Percentiles rank a stretch among this genome's conserved stretches.
phyloP scores from a whole-genome alignment of 2,797 vertebrate genomes.

The Labeo calbasu region DNA sequence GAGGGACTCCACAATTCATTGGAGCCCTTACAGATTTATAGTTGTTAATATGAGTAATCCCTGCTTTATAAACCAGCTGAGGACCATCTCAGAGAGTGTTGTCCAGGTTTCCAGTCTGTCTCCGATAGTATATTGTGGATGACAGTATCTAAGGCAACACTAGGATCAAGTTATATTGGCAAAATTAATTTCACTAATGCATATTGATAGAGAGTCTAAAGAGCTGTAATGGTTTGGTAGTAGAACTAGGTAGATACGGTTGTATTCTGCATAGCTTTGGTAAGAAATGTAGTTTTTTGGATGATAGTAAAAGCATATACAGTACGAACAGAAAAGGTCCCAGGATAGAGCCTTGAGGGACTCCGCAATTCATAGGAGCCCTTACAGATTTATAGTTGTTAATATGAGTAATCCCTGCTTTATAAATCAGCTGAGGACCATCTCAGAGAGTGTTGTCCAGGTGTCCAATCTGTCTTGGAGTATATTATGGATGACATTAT shows the following conservation, averaged over 20 bases:
- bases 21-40: background rate
- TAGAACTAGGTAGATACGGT: too few relatives aligned
- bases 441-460: background rate
- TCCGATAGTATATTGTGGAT: background rate
- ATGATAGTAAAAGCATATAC: background rate
- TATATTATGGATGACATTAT: background rate
- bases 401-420: background rate
- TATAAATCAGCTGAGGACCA: background rate
- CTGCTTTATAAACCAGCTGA: background rate
- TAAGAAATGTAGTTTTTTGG: too few relatives aligned
- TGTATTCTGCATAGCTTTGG: too few relatives aligned
- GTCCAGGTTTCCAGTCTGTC: background rate
- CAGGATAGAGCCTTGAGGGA: background rate
- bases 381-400: constrained; percentile 1
- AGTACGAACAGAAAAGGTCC: too few relatives aligned
- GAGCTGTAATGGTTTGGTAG: too few relatives aligned
- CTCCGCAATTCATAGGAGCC: background rate
- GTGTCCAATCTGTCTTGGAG: background rate
- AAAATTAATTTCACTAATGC: too few relatives aligned
- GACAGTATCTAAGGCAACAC: background rate
- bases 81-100: background rate
- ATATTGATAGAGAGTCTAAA: too few relatives aligned
- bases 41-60: background rate
- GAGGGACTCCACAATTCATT: background rate
- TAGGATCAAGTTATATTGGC: background rate